phyloP scores from a whole-genome alignment of 2,888 invertebrate genomes.

The Polyommatus icarus region DNA sequence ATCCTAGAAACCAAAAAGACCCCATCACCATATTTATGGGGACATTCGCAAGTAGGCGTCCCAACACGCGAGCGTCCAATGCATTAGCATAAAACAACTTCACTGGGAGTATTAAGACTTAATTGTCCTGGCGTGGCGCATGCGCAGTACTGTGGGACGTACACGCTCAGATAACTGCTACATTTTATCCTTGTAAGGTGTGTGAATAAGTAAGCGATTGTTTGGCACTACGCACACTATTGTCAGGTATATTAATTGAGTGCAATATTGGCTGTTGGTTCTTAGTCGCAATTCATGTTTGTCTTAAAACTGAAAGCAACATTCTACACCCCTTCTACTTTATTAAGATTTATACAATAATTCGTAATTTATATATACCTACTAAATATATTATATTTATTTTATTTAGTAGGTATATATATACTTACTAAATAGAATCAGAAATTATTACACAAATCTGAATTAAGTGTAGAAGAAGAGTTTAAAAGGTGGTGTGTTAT shows the following conservation, averaged over 20 bases:
- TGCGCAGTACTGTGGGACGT: slow-evolving; percentile 58
- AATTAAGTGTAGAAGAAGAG: not conserved
- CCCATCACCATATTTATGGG: slow-evolving; percentile 51
- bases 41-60: slow-evolving; percentile 66
- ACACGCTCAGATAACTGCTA: slow-evolving; percentile 69
- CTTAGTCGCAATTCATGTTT: not conserved
- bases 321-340: not conserved
- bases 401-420: too few relatives aligned
- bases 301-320: not conserved
- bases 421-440: too few relatives aligned
- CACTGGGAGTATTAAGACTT: slow-evolving; percentile 76
- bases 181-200: slow-evolving; percentile 55
- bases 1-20: slow-evolving; percentile 40
- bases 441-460: not conserved
- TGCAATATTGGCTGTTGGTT: not conserved
- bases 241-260: not conserved
- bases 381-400: too few relatives aligned
- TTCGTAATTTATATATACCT: too few relatives aligned
- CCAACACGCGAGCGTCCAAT: slow-evolving; percentile 66
- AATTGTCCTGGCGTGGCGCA: slow-evolving; percentile 70
- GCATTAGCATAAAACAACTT: slow-evolving; percentile 79
- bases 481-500: not conserved
- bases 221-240: slow-evolving; percentile 24
- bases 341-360: not conserved
- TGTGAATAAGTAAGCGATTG: slow-evolving; percentile 31